Conservation (phyloP, 2,797 vertebrate genomes). For the Fundulus diaphanus region DNA sequence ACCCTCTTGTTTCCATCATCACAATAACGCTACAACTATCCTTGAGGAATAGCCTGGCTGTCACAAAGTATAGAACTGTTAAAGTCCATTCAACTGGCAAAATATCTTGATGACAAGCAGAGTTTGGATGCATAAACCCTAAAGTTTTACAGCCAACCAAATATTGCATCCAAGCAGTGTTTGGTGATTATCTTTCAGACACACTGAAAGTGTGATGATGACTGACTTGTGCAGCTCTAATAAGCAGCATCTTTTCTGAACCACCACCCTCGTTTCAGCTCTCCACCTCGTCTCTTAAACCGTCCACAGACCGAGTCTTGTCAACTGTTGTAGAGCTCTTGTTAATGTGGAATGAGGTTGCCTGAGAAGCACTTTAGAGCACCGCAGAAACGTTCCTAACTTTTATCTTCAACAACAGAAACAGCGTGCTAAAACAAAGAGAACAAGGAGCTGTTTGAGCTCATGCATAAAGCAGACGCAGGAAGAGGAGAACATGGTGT, state of each 20-base stretch:
- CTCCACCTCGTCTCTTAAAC: conserved; percentile 11
- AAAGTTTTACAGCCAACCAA: background rate
- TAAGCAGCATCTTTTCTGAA: background rate
- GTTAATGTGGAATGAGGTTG: conserved; percentile 44
- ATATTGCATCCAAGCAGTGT: background rate
- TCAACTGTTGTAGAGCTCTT: conserved; percentile 30
- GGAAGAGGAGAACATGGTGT: conserved; percentile 44
- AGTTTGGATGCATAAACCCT: background rate
- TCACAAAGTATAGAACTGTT: too few relatives aligned
- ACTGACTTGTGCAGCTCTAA: background rate
- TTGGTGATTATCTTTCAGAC: background rate
- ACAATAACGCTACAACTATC: too few relatives aligned
- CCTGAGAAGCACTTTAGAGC: conserved; percentile 41
- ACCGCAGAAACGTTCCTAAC: conserved; percentile 25
- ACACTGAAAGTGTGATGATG: background rate
- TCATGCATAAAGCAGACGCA: conserved; percentile 56
- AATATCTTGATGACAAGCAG: background rate
- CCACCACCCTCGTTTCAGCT: conserved; percentile 3
- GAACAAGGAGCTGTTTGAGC: conserved; percentile 53
- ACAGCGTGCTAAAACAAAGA: conserved; percentile 33
- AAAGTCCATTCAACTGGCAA: background rate
- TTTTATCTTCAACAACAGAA: conserved; percentile 54
- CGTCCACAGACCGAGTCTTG: conserved; percentile 15
- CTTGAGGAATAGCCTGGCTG: too few relatives aligned
- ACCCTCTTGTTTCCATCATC: too few relatives aligned